Conservation (phyloP, 1,140 invertebrate genomes). For the Cecropterus lyciades region DNA sequence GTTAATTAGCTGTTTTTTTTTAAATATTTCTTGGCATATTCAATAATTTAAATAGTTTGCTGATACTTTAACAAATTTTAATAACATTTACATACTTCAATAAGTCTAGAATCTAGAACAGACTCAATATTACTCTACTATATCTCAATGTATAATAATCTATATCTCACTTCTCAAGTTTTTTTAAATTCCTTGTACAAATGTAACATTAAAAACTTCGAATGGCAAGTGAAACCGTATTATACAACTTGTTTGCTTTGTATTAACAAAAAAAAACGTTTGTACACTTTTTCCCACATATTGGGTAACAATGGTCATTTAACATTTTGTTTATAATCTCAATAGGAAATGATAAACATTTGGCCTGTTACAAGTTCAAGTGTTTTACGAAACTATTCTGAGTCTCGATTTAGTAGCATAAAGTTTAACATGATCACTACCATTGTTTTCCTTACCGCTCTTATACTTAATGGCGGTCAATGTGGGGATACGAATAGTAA, state of each 20-base stretch:
- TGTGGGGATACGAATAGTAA: slow-evolving; percentile 17
- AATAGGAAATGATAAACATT: background rate
- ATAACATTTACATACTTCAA: too few relatives aligned
- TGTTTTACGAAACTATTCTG: background rate
- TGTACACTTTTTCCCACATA: background rate
- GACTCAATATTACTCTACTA: too few relatives aligned
- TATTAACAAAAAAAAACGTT: background rate
- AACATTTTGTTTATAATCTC: background rate
- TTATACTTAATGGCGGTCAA: slow-evolving; percentile 3
- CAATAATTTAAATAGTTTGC: too few relatives aligned
- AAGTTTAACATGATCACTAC: background rate
- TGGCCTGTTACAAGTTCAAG: slow-evolving; percentile 4
- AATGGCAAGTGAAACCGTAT: background rate
- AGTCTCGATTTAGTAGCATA: background rate
- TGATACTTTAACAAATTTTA: too few relatives aligned
- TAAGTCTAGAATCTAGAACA: too few relatives aligned
- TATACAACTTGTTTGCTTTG: background rate
- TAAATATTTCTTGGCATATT: too few relatives aligned
- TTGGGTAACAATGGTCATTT: slow-evolving; percentile 16
- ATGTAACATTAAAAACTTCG: too few relatives aligned
- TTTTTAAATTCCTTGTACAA: too few relatives aligned
- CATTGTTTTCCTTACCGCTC: slow-evolving; percentile 1
- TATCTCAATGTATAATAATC: too few relatives aligned
- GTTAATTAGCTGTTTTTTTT: too few relatives aligned
- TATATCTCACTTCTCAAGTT: too few relatives aligned